Evolutionary conservation across 1,140 invertebrate species (phyloP), one percentile per base, ranked within the genome.

Genomic region (Diplogasteroides magnus): DNA sequence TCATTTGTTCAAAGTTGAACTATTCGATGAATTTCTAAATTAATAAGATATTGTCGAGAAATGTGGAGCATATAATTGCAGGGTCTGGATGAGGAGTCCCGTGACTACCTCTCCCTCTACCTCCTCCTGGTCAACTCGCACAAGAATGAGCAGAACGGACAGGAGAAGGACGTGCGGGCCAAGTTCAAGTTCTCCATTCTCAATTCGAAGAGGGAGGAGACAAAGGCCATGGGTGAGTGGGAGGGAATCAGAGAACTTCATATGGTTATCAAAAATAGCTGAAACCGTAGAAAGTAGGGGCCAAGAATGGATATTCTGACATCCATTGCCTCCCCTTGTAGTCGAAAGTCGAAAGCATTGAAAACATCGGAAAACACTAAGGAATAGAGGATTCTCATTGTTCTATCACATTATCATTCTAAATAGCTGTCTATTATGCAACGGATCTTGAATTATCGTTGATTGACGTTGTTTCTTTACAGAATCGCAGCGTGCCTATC

Each of bases 181-280:
- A 98, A 98, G 88, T 98, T 98, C 87, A 98, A 98, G 89, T 98
- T 98, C 88, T 97, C 94, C 84, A 98, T 98, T 88, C 88, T 98
- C 85, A 98, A 98, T 88, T 94, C 94, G 81, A 98, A 98, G 89
- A 88, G 94, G 80, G 96, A 98, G 88, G 96, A 98, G 88, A 98
- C 95, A 82, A 98, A 98, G 89, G 94, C 95, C 72, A 98, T 98
- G 94, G 94, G 89, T 90, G 84, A 87, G 86, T 85, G n/a, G 56
- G 19, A 67, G n/a, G n/a, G 37, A 11, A 11, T 48, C 37, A 19
- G 37, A 11, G 19, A 48, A 48, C 6, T n/a, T n/a, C n/a, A n/a
- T n/a, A n/a, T n/a, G n/a, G n/a, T n/a, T n/a, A n/a, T n/a, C n/a
- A n/a, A n/a, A n/a, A n/a, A n/a, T n/a, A n/a, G n/a, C n/a, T n/a